These are phyloP conservation scores for Cyclophora albipunctata DNA, from an alignment of 2,888 invertebrate species.

Conservation along the genomic window DNA sequence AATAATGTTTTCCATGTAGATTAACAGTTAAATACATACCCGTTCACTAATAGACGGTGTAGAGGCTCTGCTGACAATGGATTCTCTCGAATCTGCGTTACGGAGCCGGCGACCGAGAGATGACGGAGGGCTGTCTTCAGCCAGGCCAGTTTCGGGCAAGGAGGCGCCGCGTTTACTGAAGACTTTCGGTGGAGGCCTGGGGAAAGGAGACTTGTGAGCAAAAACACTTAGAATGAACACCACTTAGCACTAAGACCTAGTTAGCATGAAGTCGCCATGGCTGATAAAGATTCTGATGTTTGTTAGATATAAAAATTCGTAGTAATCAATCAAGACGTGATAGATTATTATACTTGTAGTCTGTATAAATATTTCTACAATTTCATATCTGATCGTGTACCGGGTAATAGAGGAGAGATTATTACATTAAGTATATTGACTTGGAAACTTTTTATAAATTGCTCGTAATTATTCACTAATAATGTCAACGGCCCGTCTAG, in stretches of 20 bases:
- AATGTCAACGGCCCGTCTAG: too few relatives aligned
- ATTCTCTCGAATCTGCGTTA: slow-evolving; percentile 65
- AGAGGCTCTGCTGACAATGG: slow-evolving; percentile 66
- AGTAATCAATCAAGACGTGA: neutral
- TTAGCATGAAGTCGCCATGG: too few relatives aligned
- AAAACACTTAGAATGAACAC: neutral
- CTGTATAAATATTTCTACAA: too few relatives aligned
- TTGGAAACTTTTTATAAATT: too few relatives aligned
- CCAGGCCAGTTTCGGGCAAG: slow-evolving; percentile 72
- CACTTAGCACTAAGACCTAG: too few relatives aligned
- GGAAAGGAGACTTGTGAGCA: slow-evolving; percentile 1
- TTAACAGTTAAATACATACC: slow-evolving; percentile 31
- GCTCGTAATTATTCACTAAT: too few relatives aligned
- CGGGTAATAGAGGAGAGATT: too few relatives aligned
- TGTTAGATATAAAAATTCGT: neutral
- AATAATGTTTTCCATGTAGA: too few relatives aligned
- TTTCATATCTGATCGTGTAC: too few relatives aligned
- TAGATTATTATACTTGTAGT: too few relatives aligned
- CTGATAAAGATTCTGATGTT: too few relatives aligned
- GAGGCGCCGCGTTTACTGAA: slow-evolving; percentile 73
- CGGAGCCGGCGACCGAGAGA: slow-evolving; percentile 59
- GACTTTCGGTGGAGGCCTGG: slow-evolving; percentile 79
- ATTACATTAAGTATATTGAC: too few relatives aligned
- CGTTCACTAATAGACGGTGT: slow-evolving; percentile 71
- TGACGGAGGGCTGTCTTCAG: slow-evolving; percentile 69